Percentiles rank a stretch among this genome's conserved stretches.
Evolutionary conservation across 2,797 vertebrate species (phyloP).

Genomic region (Acanthurus tractus): DNA sequence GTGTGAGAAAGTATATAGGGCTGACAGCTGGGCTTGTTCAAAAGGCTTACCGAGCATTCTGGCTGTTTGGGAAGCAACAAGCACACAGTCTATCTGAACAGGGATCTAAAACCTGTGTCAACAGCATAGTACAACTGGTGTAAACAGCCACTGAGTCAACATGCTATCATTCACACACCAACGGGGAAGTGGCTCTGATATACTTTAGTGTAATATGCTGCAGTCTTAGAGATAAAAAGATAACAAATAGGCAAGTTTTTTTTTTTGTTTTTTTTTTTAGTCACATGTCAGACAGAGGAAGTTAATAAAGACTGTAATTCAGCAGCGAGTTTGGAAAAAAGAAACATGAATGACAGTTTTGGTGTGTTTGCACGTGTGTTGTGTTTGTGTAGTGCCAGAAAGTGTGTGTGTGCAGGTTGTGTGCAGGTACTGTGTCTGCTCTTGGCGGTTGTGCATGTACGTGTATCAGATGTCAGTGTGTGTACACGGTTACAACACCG

Average conservation of each 20-base stretch:
- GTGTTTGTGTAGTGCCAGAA: conserved; percentile 1
- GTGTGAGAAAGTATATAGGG: conserved; percentile 68
- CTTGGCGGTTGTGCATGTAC: not conserved
- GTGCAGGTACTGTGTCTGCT: conserved; percentile 33
- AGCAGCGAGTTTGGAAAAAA: conserved; percentile 10
- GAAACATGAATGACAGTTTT: conserved; percentile 7
- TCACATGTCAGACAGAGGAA: conserved; percentile 50
- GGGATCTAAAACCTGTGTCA: conserved; percentile 84
- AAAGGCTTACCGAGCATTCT: conserved; percentile 83
- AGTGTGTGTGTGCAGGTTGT: not conserved
- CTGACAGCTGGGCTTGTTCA: conserved; percentile 87
- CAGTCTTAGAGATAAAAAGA: conserved; percentile 41
- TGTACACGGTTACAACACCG: conserved; percentile 36
- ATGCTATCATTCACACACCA: conserved; percentile 72
- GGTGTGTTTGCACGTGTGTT: conserved; percentile 15
- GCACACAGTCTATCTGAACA: conserved; percentile 80
- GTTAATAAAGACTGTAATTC: conserved; percentile 29
- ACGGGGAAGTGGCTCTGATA: conserved; percentile 48
- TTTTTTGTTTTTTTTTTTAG: conserved; percentile 28
- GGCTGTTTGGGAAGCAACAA: conserved; percentile 83
- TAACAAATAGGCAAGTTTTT: conserved; percentile 38
- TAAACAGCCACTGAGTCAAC: conserved; percentile 82
- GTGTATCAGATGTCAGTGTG: conserved; percentile 44
- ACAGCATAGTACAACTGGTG: conserved; percentile 79
- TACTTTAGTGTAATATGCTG: conserved; percentile 51